A percentile compares a stretch with the other conserved stretches of the same genome.
Evolutionary conservation across 1,140 invertebrate species (phyloP).

Genomic region (Physella acuta): DNA sequence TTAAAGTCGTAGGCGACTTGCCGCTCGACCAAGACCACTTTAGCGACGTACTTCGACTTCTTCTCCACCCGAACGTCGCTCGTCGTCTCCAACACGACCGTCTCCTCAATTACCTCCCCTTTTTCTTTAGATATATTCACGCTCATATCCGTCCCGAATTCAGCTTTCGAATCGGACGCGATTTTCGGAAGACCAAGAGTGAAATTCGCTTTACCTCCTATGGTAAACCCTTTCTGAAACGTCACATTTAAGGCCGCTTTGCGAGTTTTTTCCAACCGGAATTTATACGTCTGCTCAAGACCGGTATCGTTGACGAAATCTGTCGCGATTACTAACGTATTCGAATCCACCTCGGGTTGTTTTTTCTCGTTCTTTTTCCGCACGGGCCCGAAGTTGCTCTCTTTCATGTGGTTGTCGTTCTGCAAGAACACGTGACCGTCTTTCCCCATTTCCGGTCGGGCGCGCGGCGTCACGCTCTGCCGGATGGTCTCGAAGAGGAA

Average conservation of each 20-base stretch:
- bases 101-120: constrained; percentile 32
- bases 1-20: constrained; percentile 29
- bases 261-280: constrained; percentile 30
- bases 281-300: constrained; percentile 30
- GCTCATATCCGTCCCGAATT: not conserved
- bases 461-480: not conserved
- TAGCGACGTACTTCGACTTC: constrained; percentile 26
- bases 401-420: not conserved
- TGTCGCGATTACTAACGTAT: constrained; percentile 22
- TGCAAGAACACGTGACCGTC: constrained; percentile 1
- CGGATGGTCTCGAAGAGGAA: constrained; percentile 31
- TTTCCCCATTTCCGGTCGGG: not conserved
- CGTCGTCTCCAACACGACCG: constrained; percentile 27
- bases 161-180: too few species aligned
- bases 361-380: not conserved
- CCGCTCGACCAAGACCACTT: constrained; percentile 25
- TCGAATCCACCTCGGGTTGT: not conserved
- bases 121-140: constrained; percentile 24
- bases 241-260: constrained; percentile 27
- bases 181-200: constrained; percentile 18
- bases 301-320: constrained; percentile 31
- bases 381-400: not conserved
- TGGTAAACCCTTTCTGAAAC: constrained; percentile 31
- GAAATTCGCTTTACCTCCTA: constrained; percentile 28
- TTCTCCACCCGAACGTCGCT: constrained; percentile 30